Conservation (phyloP, 2,113 vertebrate species). For the Acanthisitta chloris region DNA sequence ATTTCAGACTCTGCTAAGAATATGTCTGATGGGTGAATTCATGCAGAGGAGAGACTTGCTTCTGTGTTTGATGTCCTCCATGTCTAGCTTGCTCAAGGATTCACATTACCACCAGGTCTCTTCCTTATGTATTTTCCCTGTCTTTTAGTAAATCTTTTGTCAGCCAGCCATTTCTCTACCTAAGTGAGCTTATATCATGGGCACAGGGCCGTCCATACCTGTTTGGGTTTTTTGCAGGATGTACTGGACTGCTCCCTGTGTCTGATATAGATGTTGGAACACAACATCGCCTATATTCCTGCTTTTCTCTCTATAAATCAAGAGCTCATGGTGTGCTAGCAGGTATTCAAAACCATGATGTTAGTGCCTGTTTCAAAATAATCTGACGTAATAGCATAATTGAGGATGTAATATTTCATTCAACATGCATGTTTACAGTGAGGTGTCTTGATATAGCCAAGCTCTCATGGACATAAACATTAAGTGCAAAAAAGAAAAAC, state of each 20-base stretch:
- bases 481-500: constrained; percentile 27
- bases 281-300: not conserved
- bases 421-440: constrained; percentile 24
- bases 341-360: not conserved
- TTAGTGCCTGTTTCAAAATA: constrained; percentile 33
- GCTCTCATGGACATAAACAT: constrained; percentile 31
- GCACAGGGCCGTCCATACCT: not conserved
- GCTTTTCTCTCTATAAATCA: not conserved
- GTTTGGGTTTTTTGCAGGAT: not conserved
- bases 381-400: not conserved
- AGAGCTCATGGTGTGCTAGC: not conserved
- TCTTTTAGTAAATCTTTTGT: not conserved
- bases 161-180: not conserved
- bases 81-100: not conserved
- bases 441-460: constrained; percentile 13
- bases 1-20: not conserved
- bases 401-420: constrained; percentile 24
- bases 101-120: not conserved
- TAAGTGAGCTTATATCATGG: not conserved
- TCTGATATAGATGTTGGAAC: not conserved
- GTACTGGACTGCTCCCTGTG: not conserved
- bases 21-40: not conserved
- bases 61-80: not conserved
- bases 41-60: not conserved
- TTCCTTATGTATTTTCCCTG: not conserved